Conservation (phyloP, 2,797 vertebrate genomes). For the Philypnodon macrostomus region DNA sequence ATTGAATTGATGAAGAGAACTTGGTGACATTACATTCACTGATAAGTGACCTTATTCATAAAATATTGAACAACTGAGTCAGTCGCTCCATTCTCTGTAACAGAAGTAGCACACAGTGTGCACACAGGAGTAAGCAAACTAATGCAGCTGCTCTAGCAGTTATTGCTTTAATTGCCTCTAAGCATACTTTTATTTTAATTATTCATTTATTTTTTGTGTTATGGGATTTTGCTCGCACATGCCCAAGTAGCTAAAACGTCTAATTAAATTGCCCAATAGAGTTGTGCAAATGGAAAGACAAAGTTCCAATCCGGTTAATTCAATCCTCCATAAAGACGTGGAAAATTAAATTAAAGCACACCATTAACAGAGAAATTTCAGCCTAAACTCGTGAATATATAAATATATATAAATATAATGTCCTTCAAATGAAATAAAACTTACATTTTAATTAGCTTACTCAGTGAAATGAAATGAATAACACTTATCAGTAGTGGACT, state of each 20-base stretch:
- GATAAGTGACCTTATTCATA: conserved; percentile 92
- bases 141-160: conserved; percentile 66
- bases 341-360: conserved; percentile 73
- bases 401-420: too few relatives aligned
- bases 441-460: conserved; percentile 78
- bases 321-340: conserved; percentile 58
- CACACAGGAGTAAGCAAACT: conserved; percentile 58
- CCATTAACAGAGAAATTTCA: conserved; percentile 69
- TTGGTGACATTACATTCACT: conserved; percentile 88
- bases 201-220: conserved; percentile 72
- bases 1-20: conserved; percentile 93
- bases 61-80: conserved; percentile 76
- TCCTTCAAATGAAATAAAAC: conserved; percentile 81
- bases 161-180: conserved; percentile 75
- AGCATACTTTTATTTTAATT: conserved; percentile 76
- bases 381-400: conserved; percentile 74
- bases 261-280: conserved; percentile 73
- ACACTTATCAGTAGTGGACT: conserved; percentile 80
- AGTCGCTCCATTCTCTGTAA: conserved; percentile 57
- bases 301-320: conserved; percentile 72
- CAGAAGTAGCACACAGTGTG: conserved; percentile 44
- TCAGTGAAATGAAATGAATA: conserved; percentile 83
- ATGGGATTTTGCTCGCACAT: conserved; percentile 60
- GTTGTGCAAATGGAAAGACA: conserved; percentile 66
- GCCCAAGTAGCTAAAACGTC: conserved; percentile 59